Conservation (phyloP, 2,888 invertebrate genomes). For the Tillus elongatus region DNA sequence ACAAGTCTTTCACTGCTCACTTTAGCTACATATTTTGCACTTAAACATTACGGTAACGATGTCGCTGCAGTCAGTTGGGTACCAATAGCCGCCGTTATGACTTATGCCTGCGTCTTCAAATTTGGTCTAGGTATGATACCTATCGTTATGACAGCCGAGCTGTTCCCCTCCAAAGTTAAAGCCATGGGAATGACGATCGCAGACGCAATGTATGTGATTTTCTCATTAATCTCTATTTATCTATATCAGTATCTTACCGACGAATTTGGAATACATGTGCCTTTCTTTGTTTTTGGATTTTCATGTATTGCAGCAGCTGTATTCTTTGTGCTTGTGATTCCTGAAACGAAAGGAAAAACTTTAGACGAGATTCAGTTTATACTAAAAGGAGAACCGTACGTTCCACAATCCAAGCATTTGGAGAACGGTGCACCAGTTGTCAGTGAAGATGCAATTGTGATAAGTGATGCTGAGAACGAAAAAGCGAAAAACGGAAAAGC, state of each 20-base stretch:
- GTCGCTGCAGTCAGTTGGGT: conserved; percentile 25
- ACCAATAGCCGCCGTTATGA: conserved; percentile 34
- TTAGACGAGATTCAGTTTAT: conserved; percentile 39
- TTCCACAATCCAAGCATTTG: too few relatives aligned
- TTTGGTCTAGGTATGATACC: conserved; percentile 37
- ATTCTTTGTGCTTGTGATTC: conserved; percentile 35
- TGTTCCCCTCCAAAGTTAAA: conserved; percentile 39
- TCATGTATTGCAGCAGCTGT: conserved; percentile 31
- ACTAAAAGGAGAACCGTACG: too few relatives aligned
- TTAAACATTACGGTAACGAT: conserved; percentile 29
- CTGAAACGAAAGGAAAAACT: too few relatives aligned
- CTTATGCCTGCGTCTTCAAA: conserved; percentile 36
- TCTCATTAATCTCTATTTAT: conserved; percentile 32
- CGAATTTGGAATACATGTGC: conserved; percentile 31
- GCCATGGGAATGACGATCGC: conserved; percentile 38
- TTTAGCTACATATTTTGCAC: conserved; percentile 34
- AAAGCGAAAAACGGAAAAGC: too few relatives aligned
- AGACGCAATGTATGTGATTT: conserved; percentile 34
- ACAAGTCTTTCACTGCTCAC: conserved; percentile 32
- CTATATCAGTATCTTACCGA: conserved; percentile 30
- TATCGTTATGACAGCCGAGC: conserved; percentile 37
- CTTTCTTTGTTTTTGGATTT: conserved; percentile 34
- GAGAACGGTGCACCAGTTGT: too few relatives aligned
- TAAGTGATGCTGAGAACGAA: too few relatives aligned
- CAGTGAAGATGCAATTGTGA: too few relatives aligned